Percentiles rank a stretch among this genome's conserved stretches.
These are phyloP conservation scores for Hipparchia semele DNA, from an alignment of 2,888 invertebrate species.

Conservation along the genomic window DNA sequence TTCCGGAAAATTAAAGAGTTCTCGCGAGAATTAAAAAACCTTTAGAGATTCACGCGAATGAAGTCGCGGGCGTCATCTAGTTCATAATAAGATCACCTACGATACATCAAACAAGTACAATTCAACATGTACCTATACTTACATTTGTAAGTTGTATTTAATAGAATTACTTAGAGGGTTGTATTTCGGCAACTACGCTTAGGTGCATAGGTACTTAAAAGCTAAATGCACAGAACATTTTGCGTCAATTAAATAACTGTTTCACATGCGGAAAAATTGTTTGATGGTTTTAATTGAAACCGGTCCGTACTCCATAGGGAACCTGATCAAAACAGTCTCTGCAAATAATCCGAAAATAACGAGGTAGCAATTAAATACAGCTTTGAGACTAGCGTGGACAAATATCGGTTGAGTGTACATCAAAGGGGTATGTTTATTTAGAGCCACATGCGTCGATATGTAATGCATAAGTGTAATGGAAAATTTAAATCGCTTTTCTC, in stretches of 20 bases:
- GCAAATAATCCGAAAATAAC: slow-evolving; percentile 82
- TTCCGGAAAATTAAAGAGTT: no score
- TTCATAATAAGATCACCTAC: no score
- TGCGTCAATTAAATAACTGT: slow-evolving; percentile 62
- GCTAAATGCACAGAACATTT: slow-evolving; percentile 34
- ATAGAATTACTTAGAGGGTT: no score
- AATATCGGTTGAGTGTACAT: slow-evolving; percentile 60
- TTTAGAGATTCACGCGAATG: no score
- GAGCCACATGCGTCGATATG: slow-evolving; percentile 31
- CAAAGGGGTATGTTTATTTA: slow-evolving; percentile 67
- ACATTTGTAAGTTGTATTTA: no score
- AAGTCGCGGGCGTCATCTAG: no score
- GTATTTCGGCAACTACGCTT: slow-evolving; percentile 1
- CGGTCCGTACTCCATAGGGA: slow-evolving; percentile 41
- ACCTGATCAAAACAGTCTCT: slow-evolving; percentile 58
- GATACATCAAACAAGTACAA: no score
- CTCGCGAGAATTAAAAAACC: no score
- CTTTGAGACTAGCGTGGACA: slow-evolving; percentile 73
- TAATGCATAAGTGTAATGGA: slow-evolving; percentile 30
- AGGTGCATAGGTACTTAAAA: not conserved
- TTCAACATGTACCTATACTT: no score
- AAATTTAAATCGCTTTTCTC: slow-evolving; percentile 31
- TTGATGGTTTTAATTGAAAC: slow-evolving; percentile 60
- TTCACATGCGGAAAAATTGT: slow-evolving; percentile 58
- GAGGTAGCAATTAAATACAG: slow-evolving; percentile 79